Evolutionary conservation across 1,140 invertebrate genomes (phyloP).

Genomic region (Diploscapter pachys): DNA sequence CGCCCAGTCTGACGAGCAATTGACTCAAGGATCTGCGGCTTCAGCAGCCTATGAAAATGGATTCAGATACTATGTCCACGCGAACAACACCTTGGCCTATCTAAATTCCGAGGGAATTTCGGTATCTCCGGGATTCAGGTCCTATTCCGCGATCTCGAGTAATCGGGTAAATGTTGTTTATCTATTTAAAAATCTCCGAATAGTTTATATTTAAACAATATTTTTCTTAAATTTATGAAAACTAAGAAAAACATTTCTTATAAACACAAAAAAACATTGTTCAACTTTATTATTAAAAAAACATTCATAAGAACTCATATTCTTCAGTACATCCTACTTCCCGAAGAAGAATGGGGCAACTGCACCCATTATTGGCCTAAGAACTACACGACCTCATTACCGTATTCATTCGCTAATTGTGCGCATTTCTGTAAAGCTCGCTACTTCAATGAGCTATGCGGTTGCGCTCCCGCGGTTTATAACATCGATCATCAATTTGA

Average conservation of each 20-base stretch:
- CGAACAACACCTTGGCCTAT: constrained; percentile 43
- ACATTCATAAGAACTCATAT: constrained; percentile 8
- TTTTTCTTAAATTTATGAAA: too few species aligned
- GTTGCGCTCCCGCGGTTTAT: constrained; percentile 53
- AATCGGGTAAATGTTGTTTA: constrained; percentile 39
- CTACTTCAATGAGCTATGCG: constrained; percentile 49
- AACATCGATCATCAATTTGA: constrained; percentile 37
- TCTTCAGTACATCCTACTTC: constrained; percentile 49
- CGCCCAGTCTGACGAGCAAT: constrained; percentile 52
- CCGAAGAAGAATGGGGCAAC: constrained; percentile 49
- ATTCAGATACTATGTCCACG: constrained; percentile 52
- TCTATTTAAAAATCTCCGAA: background rate
- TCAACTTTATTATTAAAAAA: background rate
- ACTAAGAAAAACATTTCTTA: background rate
- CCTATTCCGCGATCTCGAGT: constrained; percentile 53
- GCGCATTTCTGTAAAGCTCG: constrained; percentile 43
- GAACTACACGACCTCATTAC: constrained; percentile 24
- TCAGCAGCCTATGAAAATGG: constrained; percentile 44
- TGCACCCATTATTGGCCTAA: constrained; percentile 51
- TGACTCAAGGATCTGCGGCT: constrained; percentile 1
- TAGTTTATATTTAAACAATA: too few species aligned
- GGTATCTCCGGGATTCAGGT: constrained; percentile 49
- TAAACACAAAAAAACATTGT: background rate
- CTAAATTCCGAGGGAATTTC: constrained; percentile 52
- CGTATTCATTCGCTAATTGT: constrained; percentile 51